Percentiles rank a stretch among this genome's conserved stretches.
phyloP scores from a whole-genome alignment of 2,113 vertebrate species.

The Nothocercus nigrocapillus region DNA sequence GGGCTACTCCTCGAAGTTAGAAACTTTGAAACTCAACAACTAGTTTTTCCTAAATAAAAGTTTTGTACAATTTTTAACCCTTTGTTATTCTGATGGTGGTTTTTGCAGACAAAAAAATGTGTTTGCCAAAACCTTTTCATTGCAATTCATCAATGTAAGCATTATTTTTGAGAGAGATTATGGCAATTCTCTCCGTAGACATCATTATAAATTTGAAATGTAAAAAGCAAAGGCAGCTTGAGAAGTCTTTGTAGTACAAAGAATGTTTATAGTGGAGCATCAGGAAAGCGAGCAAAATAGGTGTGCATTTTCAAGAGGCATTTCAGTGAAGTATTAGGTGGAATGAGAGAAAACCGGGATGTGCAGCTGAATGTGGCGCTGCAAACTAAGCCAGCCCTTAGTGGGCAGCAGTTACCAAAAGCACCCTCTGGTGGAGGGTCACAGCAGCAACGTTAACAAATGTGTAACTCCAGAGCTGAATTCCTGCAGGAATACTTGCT shows the following conservation, averaged over 20 bases:
- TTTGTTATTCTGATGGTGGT: not conserved
- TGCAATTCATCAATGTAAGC: not conserved
- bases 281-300: not conserved
- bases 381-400: not conserved
- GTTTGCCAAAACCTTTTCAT: not conserved
- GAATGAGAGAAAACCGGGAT: not conserved
- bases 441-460: not conserved
- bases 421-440: conserved; percentile 3
- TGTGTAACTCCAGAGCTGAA: fast-evolving
- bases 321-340: not conserved
- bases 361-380: not conserved
- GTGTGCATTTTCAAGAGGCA: not conserved
- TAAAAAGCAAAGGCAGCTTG: not conserved
- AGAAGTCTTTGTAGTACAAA: not conserved
- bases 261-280: not conserved
- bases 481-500: not conserved
- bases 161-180: not conserved
- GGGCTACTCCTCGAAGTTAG: not conserved
- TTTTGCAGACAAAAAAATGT: not conserved
- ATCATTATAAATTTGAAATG: not conserved
- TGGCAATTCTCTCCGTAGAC: not conserved
- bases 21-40: not conserved
- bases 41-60: not conserved
- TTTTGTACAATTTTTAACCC: not conserved
- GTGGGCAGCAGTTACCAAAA: not conserved